A percentile compares a stretch with the other conserved stretches of the same genome.
These are phyloP conservation scores for Melipona beecheii DNA, from an alignment of 2,888 invertebrate genomes.

Conservation along the genomic window DNA sequence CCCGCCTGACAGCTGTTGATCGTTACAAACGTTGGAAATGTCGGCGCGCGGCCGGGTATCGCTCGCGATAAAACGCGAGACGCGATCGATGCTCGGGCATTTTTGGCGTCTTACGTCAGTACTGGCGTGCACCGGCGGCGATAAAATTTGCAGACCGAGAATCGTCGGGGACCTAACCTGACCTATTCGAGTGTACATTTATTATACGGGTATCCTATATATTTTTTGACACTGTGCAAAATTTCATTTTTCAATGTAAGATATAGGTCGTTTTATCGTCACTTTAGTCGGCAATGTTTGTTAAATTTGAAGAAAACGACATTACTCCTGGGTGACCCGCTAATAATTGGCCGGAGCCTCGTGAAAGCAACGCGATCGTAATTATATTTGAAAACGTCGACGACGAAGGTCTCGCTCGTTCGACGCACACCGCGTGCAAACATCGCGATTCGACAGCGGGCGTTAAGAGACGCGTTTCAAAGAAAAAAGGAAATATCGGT, in stretches of 20 bases:
- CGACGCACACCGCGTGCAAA: constrained; percentile 19
- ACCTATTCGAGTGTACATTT: background rate
- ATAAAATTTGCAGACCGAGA: constrained; percentile 27
- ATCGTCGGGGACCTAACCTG: background rate
- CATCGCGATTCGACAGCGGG: background rate
- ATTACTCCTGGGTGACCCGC: no score
- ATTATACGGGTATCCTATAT: no score
- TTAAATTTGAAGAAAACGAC: no score
- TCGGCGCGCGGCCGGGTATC: background rate
- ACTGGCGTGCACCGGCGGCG: background rate
- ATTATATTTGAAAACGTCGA: constrained; percentile 37
- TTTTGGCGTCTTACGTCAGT: constrained; percentile 16
- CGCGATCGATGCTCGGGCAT: constrained; percentile 24
- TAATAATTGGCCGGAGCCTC: background rate
- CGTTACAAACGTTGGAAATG: constrained; percentile 5
- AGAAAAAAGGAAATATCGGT: constrained; percentile 49
- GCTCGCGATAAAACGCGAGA: constrained; percentile 20
- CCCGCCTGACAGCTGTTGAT: background rate
- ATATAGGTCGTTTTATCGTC: no score
- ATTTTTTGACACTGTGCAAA: no score
- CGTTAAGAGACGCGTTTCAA: constrained; percentile 54
- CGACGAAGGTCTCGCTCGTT: constrained; percentile 8
- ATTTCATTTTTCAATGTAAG: no score
- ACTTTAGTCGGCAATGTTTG: no score
- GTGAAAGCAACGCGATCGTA: no score